Percentiles rank a stretch among this genome's conserved stretches.
Evolutionary conservation across 2,888 invertebrate genomes (phyloP).

Genomic region (Drosophila infuscata): DNA sequence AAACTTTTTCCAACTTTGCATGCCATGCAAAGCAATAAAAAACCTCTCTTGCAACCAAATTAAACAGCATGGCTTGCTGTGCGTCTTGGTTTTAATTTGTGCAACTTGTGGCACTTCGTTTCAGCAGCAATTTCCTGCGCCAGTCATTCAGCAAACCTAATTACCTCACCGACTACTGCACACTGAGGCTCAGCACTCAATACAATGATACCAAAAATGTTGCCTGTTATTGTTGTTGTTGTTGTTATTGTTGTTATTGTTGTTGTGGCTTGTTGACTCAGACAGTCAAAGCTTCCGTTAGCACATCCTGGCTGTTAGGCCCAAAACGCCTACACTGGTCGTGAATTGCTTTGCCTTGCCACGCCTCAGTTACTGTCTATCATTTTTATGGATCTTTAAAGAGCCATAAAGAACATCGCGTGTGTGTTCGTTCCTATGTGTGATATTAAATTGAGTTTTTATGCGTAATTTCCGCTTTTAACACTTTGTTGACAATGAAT

Average conservation of each 20-base stretch:
- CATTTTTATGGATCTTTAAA: conserved; percentile 76
- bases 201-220: conserved; percentile 43
- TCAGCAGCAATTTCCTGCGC: conserved; percentile 62
- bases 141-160: conserved; percentile 45
- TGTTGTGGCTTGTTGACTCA: conserved; percentile 51
- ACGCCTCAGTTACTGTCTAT: conserved; percentile 58
- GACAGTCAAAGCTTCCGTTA: conserved; percentile 67
- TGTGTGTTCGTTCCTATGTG: conserved; percentile 36
- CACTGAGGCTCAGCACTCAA: conserved; percentile 3
- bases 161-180: conserved; percentile 33
- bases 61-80: not conserved
- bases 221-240: conserved; percentile 39
- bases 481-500: conserved; percentile 72
- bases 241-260: conserved; percentile 47
- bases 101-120: conserved; percentile 27
- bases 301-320: conserved; percentile 65
- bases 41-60: not conserved
- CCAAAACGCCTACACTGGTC: conserved; percentile 43
- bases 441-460: conserved; percentile 76
- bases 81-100: conserved; percentile 5
- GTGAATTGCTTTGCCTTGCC: conserved; percentile 2
- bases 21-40: not conserved
- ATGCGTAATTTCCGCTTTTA: conserved; percentile 75
- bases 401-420: conserved; percentile 58
- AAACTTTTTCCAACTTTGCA: not conserved